Percentiles rank a stretch among this genome's conserved stretches.
Conservation (phyloP, 2,113 vertebrate species). For the Cardinalis cardinalis region DNA sequence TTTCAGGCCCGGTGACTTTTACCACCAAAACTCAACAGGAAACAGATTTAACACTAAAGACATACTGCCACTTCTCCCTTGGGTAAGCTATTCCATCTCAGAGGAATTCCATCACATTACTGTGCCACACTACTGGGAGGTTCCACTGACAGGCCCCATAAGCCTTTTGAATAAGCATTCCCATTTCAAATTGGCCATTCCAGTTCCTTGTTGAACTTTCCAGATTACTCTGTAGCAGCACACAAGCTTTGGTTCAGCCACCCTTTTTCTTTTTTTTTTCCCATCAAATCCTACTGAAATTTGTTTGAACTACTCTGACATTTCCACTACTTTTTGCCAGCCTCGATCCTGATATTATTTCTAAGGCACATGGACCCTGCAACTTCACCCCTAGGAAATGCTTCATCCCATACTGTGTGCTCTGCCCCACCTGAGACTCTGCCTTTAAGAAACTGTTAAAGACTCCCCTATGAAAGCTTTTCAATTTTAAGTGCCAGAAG, state of each 20-base stretch:
- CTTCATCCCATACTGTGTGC: background rate
- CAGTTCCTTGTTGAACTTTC: background rate
- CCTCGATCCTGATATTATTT: background rate
- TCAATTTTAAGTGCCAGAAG: conserved; percentile 6
- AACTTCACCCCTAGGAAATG: background rate
- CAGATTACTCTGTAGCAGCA: background rate
- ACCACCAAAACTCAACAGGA: background rate
- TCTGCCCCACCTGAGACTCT: background rate
- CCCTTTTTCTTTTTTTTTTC: background rate
- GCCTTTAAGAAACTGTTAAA: background rate
- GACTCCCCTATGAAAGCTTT: background rate
- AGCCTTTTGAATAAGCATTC: background rate
- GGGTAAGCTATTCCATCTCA: background rate
- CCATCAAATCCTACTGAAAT: background rate
- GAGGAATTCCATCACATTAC: background rate
- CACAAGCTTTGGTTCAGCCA: background rate
- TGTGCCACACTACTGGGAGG: background rate
- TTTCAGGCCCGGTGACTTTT: background rate
- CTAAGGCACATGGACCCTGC: fast-evolving
- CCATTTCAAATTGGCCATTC: background rate
- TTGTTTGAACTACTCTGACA: background rate
- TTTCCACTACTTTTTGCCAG: background rate
- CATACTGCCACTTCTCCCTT: background rate
- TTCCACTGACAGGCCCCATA: background rate
- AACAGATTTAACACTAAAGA: background rate